Evolutionary conservation across 2,888 invertebrate species (phyloP), one percentile per base, ranked within the genome.

Genomic region (Protonemura montana): DNA sequence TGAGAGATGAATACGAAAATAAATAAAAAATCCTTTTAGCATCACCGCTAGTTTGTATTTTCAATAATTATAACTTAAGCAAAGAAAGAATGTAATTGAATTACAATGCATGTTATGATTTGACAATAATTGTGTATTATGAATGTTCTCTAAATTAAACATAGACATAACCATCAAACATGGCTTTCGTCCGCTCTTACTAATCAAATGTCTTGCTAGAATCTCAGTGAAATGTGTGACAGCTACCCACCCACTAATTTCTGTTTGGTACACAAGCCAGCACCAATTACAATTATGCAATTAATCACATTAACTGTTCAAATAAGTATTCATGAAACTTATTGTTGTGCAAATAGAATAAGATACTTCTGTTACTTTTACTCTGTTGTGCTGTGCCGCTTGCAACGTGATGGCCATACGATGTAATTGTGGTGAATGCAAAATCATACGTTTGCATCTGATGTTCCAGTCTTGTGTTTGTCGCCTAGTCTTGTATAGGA

Each of bases 401-500:
- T 41, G 6, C 41, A 13, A 41, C 21, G 59, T 7, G 59, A 59
- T 59, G 59, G 59, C 21, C 59, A 59, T 35, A 10, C 7, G 59
- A 59, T 59, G 59, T 59, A 59, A 10, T 59, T 2, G 21, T 59
- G 21, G 16, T 10, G 59, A 13, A 13, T 59, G 13, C 1, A 59
- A 59, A 13, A 59, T 59, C 16, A 59, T 59, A 16, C 21, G 7
- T 1, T 10, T 59, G 59, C 59, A 59, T 59, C 13, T 26, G n/a
- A 77, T 77, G 77, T 78, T 25, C 7, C 13, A 26, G 25, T n/a
- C 78, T 78, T 78, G 26, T 78, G 26, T 28, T 83, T 83, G 35
- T 41, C 29, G 30, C 82, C 82, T 83, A 83, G 82, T 83, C 82
- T 83, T 83, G 82, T 83, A 83, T 41, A 83, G 41, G 35, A 42